These are phyloP conservation scores for Elegia similella DNA, from an alignment of 2,888 invertebrate species.

Conservation along the genomic window DNA sequence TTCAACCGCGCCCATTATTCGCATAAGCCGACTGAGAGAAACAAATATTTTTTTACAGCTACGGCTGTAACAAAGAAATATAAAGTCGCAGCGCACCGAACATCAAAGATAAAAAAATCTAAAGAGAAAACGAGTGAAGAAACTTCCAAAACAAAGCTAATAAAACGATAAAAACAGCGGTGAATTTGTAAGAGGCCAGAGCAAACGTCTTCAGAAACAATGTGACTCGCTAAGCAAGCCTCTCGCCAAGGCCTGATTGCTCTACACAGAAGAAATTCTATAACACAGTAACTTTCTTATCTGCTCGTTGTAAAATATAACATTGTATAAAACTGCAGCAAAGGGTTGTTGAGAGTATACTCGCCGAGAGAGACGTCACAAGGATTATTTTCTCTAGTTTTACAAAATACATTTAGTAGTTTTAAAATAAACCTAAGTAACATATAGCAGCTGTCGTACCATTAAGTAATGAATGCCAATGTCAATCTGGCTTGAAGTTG, in stretches of 20 bases:
- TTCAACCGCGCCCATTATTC: conserved; percentile 4
- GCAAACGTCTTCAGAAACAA: conserved; percentile 61
- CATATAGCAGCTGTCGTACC: too few species aligned
- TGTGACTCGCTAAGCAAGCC: conserved; percentile 52
- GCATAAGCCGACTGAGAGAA: neutral
- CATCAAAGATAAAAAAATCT: conserved; percentile 60
- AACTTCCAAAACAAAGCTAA: conserved; percentile 64
- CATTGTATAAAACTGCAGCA: neutral
- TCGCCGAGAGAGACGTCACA: neutral
- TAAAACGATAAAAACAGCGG: conserved; percentile 65
- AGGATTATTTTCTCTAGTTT: neutral
- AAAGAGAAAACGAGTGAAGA: conserved; percentile 49
- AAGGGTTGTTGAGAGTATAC: neutral
- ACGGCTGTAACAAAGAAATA: conserved; percentile 22
- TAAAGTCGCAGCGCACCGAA: conserved; percentile 23
- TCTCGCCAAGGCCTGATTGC: conserved; percentile 47
- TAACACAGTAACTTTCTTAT: conserved; percentile 36
- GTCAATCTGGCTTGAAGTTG: too few species aligned
- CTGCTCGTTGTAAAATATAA: conserved; percentile 22
- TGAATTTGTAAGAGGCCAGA: conserved; percentile 58
- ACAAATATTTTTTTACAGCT: conserved; percentile 23
- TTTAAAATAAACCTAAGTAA: too few species aligned
- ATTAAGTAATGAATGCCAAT: too few species aligned
- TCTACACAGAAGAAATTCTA: conserved; percentile 42
- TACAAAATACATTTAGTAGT: neutral